These are phyloP conservation scores for Oscheius sp. DNA, from an alignment of 2,888 invertebrate species.

Conservation along the genomic window DNA sequence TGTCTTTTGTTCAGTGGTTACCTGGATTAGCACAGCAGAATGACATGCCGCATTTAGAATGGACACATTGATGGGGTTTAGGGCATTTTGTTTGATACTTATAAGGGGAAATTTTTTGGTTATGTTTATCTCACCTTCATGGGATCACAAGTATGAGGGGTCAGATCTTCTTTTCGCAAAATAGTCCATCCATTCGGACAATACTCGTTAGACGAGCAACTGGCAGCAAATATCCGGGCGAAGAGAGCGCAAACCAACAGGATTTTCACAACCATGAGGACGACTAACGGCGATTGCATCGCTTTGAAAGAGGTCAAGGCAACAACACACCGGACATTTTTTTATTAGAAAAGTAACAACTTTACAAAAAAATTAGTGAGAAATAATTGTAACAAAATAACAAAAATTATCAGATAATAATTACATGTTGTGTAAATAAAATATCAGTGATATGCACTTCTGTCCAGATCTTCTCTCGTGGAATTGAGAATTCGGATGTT, in stretches of 20 bases:
- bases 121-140: conserved; percentile 39
- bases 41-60: conserved; percentile 65
- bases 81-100: conserved; percentile 55
- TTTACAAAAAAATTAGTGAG: neutral
- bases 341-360: neutral
- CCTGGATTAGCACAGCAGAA: conserved; percentile 67
- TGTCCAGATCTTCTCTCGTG: too few relatives aligned
- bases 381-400: neutral
- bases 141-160: conserved; percentile 64
- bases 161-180: conserved; percentile 55
- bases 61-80: conserved; percentile 66
- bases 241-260: neutral
- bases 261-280: neutral
- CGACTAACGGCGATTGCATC: conserved; percentile 6
- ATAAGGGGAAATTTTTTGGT: neutral
- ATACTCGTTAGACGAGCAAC: conserved; percentile 57
- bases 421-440: too few relatives aligned
- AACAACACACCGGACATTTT: neutral
- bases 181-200: conserved; percentile 66
- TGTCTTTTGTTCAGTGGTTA: conserved; percentile 29
- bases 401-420: neutral
- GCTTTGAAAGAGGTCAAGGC: too few relatives aligned
- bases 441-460: too few relatives aligned
- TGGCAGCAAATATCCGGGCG: neutral
- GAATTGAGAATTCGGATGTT: too few relatives aligned